A percentile compares a stretch with the other conserved stretches of the same genome.
These are phyloP conservation scores for Drepanosiphum platanoidis DNA, from an alignment of 2,888 invertebrate species.

Conservation along the genomic window DNA sequence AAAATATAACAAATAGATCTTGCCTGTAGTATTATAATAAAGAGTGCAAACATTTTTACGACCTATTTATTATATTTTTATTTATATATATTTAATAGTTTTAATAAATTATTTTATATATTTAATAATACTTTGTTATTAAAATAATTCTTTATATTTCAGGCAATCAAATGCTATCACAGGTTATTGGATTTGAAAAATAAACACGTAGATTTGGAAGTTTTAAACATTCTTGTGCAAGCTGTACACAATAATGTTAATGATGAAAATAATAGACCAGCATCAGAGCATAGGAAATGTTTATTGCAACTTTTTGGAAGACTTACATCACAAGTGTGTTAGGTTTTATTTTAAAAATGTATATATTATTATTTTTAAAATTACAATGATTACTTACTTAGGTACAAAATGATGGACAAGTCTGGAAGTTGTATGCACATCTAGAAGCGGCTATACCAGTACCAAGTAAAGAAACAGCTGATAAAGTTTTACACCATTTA, in stretches of 20 bases:
- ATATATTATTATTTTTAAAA: background rate
- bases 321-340: conserved; percentile 72
- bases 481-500: conserved; percentile 75
- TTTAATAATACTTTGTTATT: too few species aligned
- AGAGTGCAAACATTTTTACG: too few species aligned
- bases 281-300: conserved; percentile 72
- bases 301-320: conserved; percentile 78
- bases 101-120: too few species aligned
- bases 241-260: conserved; percentile 75
- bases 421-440: conserved; percentile 86
- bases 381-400: conserved; percentile 64
- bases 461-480: conserved; percentile 66
- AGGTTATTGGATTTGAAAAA: conserved; percentile 85
- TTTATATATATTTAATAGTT: too few species aligned
- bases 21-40: too few species aligned
- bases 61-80: too few species aligned
- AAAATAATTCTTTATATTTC: conserved; percentile 59
- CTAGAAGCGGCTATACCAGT: conserved; percentile 70
- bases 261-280: conserved; percentile 71
- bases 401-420: conserved; percentile 73
- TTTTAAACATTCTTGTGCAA: conserved; percentile 77
- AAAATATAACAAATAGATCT: too few species aligned
- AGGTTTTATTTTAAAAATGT: background rate
- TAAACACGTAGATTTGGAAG: conserved; percentile 80
- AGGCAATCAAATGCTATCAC: conserved; percentile 82